Evolutionary conservation across 2,113 vertebrate genomes (phyloP).

Genomic region (Potamarius usumacintae): DNA sequence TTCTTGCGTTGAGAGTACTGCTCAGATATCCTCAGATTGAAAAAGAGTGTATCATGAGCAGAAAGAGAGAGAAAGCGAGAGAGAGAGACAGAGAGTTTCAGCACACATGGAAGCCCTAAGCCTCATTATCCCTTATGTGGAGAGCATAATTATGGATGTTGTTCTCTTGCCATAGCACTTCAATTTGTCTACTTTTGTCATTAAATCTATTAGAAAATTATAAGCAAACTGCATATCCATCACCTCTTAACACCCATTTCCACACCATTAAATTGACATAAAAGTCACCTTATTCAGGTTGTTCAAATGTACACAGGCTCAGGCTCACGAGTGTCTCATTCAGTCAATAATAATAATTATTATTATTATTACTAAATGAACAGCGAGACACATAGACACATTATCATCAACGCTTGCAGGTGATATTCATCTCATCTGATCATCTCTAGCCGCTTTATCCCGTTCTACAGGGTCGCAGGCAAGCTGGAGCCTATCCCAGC

Average conservation of each 20-base stretch:
- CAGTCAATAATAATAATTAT: too few relatives aligned
- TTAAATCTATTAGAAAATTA: constrained; percentile 4
- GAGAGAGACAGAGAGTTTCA: not conserved
- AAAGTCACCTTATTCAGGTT: not conserved
- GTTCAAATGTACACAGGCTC: not conserved
- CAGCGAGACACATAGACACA: too few relatives aligned
- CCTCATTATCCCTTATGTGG: not conserved
- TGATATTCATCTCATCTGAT: too few relatives aligned
- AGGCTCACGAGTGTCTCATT: too few relatives aligned
- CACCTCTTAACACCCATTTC: not conserved
- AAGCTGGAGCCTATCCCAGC: too few relatives aligned
- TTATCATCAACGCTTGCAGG: too few relatives aligned
- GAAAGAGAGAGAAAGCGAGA: not conserved
- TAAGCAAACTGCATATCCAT: not conserved
- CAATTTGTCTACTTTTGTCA: constrained; percentile 6
- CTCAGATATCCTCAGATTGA: not conserved
- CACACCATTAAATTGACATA: not conserved
- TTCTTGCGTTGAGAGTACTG: not conserved
- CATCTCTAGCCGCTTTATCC: too few relatives aligned
- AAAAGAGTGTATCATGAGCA: too few relatives aligned
- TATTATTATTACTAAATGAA: too few relatives aligned
- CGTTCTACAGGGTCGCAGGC: too few relatives aligned
- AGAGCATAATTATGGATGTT: not conserved
- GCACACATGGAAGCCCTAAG: not conserved
- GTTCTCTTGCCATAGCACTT: not conserved